Percentiles rank a stretch among this genome's conserved stretches.
phyloP scores from a whole-genome alignment of 2,888 invertebrate species.

The Drosophila setosimentum region DNA sequence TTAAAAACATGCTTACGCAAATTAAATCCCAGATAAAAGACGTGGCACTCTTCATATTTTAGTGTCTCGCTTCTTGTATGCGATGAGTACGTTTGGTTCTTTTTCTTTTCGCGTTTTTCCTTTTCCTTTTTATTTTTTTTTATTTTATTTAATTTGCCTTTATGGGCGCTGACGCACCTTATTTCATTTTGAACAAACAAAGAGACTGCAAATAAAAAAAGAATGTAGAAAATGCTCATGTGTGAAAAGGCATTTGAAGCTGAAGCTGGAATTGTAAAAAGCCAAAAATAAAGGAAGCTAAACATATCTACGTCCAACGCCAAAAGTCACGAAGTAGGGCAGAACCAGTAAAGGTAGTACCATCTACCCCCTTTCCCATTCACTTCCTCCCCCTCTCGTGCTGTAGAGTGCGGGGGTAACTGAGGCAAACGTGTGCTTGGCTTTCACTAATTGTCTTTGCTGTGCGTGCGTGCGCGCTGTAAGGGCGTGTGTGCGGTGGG shows the following conservation, averaged over 20 bases:
- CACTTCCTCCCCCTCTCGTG: neutral
- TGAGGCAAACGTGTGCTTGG: conserved; percentile 58
- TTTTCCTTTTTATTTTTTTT: conserved; percentile 6
- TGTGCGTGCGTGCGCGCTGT: conserved; percentile 59
- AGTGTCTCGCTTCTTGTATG: conserved; percentile 20
- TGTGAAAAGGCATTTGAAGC: conserved; percentile 66
- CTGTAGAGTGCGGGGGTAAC: neutral
- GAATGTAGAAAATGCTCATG: conserved; percentile 54
- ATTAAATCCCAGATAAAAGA: conserved; percentile 69
- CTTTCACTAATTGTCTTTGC: conserved; percentile 77
- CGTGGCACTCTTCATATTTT: conserved; percentile 22
- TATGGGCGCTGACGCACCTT: conserved; percentile 74
- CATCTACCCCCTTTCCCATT: neutral
- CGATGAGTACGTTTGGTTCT: conserved; percentile 24
- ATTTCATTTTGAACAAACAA: conserved; percentile 64
- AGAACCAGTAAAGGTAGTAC: conserved; percentile 8
- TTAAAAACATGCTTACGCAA: conserved; percentile 53
- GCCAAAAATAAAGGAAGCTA: conserved; percentile 56
- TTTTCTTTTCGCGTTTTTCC: conserved; percentile 24
- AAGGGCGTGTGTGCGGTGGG: conserved; percentile 12
- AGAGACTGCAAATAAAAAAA: conserved; percentile 57
- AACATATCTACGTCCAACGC: conserved; percentile 62
- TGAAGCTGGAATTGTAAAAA: conserved; percentile 46
- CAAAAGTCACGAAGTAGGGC: conserved; percentile 71
- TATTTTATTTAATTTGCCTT: conserved; percentile 75